Base-by-base conservation (phyloP, 2,888 invertebrate genomes). In the Ochropleura plecta region DNA sequence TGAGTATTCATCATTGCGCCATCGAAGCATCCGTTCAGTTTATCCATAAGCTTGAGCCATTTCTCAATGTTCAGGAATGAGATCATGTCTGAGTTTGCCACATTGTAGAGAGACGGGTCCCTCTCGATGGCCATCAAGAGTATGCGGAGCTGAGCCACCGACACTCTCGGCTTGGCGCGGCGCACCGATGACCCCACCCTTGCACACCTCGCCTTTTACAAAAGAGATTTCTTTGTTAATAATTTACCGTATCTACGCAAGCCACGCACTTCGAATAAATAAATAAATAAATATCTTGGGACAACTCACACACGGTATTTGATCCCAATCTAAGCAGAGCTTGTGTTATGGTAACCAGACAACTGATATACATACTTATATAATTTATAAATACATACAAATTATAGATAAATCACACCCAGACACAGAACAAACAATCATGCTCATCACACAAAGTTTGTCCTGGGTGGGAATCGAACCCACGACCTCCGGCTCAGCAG, bases 41-140 rank as follows among this genome's bases (percentile, higher is more conserved):
- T 42, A 2, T 70, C 40, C 20, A 83, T 48, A 0, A 82, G 70
- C 0, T 57, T n/a, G 1, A 62, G 8, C 82, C 82, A 82, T 40
- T 78, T 82, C 1, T 85, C 51, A 0, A 83, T 14, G 70, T 67
- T 82, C 30, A 73, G 9, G 12, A 65, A 60, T 0, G 79, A 3
- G 42, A 85, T 46, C 79, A 82, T 65, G 3, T 82, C 79, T 0
- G 69, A 72, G 0, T 86, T 18, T 1, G 44, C 10, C 3, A 63
- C 62, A 0, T 83, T 73, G 60, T 83, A 82, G 14, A 82, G 6
- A 0, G 64, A 64, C 0, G 86, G 79, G 60, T 82, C 70, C 0
- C 7, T 14, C 18, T 82, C 82, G 7, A 82, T 0, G 5, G 82
- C 86, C 1, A 46, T 8, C 6, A 82, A 0, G 5, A 82, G 60